These are phyloP conservation scores for Anguilla megastoma DNA, from an alignment of 2,797 vertebrate species.

Conservation along the genomic window DNA sequence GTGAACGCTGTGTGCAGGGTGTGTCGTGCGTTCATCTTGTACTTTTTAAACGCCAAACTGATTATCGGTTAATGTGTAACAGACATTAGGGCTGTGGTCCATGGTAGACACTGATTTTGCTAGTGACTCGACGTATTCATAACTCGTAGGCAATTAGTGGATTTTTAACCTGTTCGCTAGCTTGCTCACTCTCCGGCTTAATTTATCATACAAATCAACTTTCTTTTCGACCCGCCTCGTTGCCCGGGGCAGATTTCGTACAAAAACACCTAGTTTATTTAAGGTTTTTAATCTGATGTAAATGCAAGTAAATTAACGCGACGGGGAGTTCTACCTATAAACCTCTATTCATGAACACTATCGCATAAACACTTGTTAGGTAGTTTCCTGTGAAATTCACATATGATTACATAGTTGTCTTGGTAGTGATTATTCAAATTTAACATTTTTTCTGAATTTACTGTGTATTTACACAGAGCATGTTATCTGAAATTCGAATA, in stretches of 20 bases:
- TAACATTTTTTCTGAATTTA: too few species aligned
- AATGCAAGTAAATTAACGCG: background rate
- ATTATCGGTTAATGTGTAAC: too few species aligned
- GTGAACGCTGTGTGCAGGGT: background rate
- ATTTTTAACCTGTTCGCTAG: background rate
- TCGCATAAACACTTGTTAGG: background rate
- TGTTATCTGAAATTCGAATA: background rate
- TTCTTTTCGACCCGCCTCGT: slow-evolving; percentile 60
- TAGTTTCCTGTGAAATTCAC: background rate
- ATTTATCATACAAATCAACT: slow-evolving; percentile 30
- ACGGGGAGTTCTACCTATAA: background rate
- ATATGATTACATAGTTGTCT: background rate
- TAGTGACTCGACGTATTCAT: too few species aligned
- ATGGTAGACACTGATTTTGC: background rate
- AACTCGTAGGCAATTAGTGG: too few species aligned
- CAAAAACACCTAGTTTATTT: slow-evolving; percentile 55
- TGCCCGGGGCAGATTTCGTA: slow-evolving; percentile 53
- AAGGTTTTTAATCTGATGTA: slow-evolving; percentile 46
- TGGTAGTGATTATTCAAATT: background rate
- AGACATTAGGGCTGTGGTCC: background rate
- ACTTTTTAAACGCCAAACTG: background rate
- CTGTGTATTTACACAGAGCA: slow-evolving; percentile 3
- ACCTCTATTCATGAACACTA: background rate
- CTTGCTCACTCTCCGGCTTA: slow-evolving; percentile 9
- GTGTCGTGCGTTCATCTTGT: background rate